phyloP scores from a whole-genome alignment of 1,140 invertebrate genomes.

The Bombus consobrinus region DNA sequence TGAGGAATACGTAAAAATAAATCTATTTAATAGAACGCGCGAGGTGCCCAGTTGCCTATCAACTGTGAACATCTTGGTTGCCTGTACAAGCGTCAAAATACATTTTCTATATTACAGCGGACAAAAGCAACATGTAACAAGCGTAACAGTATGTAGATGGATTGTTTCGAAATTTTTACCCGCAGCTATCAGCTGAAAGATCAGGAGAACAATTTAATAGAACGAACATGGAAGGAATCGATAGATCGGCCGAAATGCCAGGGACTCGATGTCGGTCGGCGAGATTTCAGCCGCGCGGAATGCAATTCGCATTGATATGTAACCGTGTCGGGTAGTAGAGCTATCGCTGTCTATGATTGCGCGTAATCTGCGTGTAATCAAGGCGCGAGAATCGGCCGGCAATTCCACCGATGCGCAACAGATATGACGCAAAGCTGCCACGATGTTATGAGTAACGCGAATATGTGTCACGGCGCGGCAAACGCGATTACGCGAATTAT shows the following conservation, averaged over 20 bases:
- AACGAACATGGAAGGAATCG: background rate
- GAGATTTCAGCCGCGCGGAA: background rate
- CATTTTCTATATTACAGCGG: background rate
- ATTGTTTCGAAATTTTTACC: background rate
- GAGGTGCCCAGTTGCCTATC: too few species aligned
- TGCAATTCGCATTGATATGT: conserved; percentile 19
- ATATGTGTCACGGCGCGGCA: conserved; percentile 45
- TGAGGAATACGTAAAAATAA: background rate
- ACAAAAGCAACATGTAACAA: background rate
- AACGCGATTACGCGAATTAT: conserved; percentile 43
- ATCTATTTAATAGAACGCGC: too few species aligned
- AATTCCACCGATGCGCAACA: conserved; percentile 53
- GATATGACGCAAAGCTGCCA: conserved; percentile 7
- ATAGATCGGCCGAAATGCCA: conserved; percentile 14
- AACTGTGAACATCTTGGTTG: background rate
- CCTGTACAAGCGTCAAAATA: background rate
- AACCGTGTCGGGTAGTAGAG: conserved; percentile 2
- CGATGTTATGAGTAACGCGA: conserved; percentile 42
- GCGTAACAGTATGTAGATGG: background rate
- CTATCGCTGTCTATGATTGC: conserved; percentile 46
- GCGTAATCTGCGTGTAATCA: conserved; percentile 60
- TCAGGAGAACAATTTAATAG: background rate
- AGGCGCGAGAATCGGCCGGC: conserved; percentile 21
- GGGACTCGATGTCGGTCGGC: background rate
- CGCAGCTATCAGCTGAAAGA: background rate